A percentile compares a stretch with the other conserved stretches of the same genome.
Conservation (phyloP, 30 jellyfish, hydroid and myxozoan species). For the Aurelia sp. region DNA sequence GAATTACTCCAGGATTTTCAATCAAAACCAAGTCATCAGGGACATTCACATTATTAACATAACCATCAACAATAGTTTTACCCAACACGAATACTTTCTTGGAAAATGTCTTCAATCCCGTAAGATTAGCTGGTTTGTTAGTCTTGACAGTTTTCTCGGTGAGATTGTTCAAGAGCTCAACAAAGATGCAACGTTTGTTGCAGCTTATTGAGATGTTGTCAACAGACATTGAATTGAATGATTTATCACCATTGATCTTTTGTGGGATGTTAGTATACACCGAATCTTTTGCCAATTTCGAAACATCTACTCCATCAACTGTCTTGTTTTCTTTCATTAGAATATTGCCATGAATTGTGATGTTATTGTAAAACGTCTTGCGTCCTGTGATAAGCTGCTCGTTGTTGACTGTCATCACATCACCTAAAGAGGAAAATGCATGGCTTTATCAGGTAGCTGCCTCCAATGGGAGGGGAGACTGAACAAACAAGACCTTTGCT, state of each 20-base stretch:
- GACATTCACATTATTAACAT: constrained; percentile 55
- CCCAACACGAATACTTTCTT: constrained; percentile 2
- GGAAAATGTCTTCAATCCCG: constrained; percentile 51
- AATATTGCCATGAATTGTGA: constrained; percentile 55
- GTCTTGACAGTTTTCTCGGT: constrained; percentile 55
- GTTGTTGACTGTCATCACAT: constrained; percentile 58
- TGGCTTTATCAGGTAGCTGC: no score
- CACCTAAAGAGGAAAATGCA: constrained; percentile 38
- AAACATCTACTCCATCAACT: constrained; percentile 78
- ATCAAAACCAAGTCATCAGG: constrained; percentile 48
- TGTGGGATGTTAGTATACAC: constrained; percentile 68
- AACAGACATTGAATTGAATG: constrained; percentile 19
- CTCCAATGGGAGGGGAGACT: not conserved
- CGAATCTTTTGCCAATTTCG: constrained; percentile 63
- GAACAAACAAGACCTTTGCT: no score
- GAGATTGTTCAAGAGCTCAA: constrained; percentile 41
- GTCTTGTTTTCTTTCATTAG: constrained; percentile 36
- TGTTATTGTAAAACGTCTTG: constrained; percentile 48
- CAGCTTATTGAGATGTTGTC: constrained; percentile 38
- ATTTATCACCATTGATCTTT: constrained; percentile 55
- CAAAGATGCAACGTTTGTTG: constrained; percentile 40
- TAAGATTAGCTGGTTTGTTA: constrained; percentile 34
- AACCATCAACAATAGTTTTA: constrained; percentile 30
- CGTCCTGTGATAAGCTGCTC: constrained; percentile 74
- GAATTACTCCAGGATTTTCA: constrained; percentile 34